Conservation (phyloP, 1,140 invertebrate genomes). For the Leguminivora glycinivorella region DNA sequence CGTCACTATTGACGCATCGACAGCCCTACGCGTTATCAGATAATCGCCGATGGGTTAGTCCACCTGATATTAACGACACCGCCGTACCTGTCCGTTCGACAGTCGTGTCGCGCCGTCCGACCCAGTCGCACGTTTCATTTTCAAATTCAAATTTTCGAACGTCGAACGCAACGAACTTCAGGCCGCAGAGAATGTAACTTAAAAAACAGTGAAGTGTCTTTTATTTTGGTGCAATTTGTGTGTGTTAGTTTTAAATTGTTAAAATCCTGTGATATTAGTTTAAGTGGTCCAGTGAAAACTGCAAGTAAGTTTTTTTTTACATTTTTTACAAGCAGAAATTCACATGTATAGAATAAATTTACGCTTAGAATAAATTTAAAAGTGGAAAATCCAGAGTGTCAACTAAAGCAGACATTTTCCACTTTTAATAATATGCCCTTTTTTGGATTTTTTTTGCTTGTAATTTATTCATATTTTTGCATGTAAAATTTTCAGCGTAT, state of each 20-base stretch:
- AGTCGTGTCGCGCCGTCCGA: conserved; percentile 45
- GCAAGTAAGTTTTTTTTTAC: conserved; percentile 60
- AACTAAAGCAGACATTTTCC: too few relatives aligned
- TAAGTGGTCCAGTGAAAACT: conserved; percentile 41
- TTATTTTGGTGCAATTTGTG: conserved; percentile 52
- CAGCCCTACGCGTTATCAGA: conserved; percentile 16
- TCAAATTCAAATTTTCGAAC: conserved; percentile 36
- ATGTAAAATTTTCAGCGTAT: neutral
- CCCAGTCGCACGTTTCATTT: conserved; percentile 40
- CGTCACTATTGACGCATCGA: neutral
- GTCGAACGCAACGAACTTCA: conserved; percentile 24
- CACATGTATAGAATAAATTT: too few relatives aligned
- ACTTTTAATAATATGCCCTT: too few relatives aligned
- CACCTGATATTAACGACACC: conserved; percentile 61
- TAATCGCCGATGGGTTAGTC: conserved; percentile 62
- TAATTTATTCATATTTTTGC: neutral
- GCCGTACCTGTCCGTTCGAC: conserved; percentile 43
- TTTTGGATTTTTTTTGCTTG: conserved; percentile 27
- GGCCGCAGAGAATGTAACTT: conserved; percentile 38
- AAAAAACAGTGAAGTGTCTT: conserved; percentile 48
- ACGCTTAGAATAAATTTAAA: too few relatives aligned
- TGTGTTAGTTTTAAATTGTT: conserved; percentile 44
- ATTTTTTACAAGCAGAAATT: too few relatives aligned
- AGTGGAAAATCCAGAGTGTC: too few relatives aligned
- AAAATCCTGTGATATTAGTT: conserved; percentile 74